phyloP scores from a whole-genome alignment of 2,888 invertebrate genomes.

The Sympetrum striolatum region DNA sequence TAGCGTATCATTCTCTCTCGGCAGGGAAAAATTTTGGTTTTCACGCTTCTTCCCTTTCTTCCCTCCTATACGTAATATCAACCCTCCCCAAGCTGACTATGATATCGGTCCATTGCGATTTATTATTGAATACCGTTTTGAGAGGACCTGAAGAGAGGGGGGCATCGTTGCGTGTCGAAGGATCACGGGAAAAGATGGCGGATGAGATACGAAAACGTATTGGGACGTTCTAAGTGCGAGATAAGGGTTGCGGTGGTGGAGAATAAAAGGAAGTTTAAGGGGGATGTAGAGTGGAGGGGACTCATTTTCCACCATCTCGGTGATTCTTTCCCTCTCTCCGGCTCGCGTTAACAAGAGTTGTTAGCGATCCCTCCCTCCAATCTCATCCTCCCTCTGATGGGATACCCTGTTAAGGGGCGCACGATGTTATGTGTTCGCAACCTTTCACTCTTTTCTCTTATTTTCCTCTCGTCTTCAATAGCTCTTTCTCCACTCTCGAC shows the following conservation, averaged over 20 bases:
- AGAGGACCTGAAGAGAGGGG: background rate
- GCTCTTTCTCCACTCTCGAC: background rate
- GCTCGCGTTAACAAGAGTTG: conserved; percentile 41
- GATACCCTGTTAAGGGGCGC: conserved; percentile 34
- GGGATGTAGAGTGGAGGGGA: background rate
- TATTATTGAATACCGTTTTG: conserved; percentile 34
- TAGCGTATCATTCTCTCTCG: no score
- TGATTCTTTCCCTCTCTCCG: background rate
- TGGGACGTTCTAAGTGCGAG: conserved; percentile 17
- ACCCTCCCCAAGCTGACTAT: background rate
- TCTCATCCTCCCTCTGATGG: conserved; percentile 3
- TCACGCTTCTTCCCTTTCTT: no score
- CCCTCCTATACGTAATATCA: background rate
- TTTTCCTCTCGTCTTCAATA: background rate
- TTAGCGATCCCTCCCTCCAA: conserved; percentile 18
- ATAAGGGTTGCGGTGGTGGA: conserved; percentile 16
- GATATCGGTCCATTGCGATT: background rate
- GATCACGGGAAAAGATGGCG: conserved; percentile 22
- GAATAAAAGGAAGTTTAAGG: background rate
- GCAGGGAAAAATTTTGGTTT: no score
- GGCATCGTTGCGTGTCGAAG: conserved; percentile 8
- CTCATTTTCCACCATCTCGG: background rate
- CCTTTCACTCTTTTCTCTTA: conserved; percentile 32
- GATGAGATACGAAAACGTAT: conserved; percentile 11
- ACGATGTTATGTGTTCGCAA: conserved; percentile 39